phyloP scores from a whole-genome alignment of 2,113 vertebrate genomes.

The Pygathrix nemaeus region DNA sequence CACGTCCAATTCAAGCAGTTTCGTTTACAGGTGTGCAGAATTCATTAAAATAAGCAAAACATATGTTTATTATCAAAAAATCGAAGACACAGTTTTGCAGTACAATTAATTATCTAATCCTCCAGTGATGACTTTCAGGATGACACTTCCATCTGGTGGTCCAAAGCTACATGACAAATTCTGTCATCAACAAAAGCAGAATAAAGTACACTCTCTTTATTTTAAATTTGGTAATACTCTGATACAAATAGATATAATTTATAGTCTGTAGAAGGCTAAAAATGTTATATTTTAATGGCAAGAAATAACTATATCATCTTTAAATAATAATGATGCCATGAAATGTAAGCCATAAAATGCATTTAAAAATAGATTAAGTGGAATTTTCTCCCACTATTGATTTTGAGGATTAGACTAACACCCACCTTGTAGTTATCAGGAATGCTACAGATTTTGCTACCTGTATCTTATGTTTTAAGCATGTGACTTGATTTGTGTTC shows the following conservation, averaged over 20 bases:
- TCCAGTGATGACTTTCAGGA: conserved; percentile 65
- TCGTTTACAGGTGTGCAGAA: conserved; percentile 69
- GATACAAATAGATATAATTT: not conserved
- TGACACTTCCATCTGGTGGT: conserved; percentile 66
- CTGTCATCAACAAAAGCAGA: conserved; percentile 7
- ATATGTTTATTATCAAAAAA: conserved; percentile 66
- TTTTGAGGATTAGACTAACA: not conserved
- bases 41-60: conserved; percentile 78
- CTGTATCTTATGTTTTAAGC: not conserved
- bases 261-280: not conserved
- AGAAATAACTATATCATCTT: not conserved
- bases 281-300: not conserved
- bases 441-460: not conserved
- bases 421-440: not conserved
- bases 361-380: not conserved
- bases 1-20: conserved; percentile 57
- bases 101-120: conserved; percentile 60
- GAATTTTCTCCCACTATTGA: not conserved
- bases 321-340: not conserved
- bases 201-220: not conserved
- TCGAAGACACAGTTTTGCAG: conserved; percentile 43
- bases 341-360: not conserved
- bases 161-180: conserved; percentile 62
- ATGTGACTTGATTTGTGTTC: not conserved
- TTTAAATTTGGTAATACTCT: not conserved